Evolutionary conservation across 2,888 invertebrate species (phyloP), one percentile per base, ranked within the genome.

Genomic region (Diarsia brunnea): DNA sequence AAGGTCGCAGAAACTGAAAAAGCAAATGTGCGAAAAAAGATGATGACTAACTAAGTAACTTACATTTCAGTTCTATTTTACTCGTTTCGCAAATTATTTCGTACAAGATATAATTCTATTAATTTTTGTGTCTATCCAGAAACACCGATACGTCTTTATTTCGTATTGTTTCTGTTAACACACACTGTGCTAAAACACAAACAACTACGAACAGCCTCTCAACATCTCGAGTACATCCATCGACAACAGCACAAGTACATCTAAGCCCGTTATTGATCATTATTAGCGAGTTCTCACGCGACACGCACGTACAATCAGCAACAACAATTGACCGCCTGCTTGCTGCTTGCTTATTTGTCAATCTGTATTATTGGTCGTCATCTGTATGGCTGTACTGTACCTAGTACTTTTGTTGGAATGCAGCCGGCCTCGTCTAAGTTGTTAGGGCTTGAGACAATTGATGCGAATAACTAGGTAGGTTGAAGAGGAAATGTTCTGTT

Each of bases 301-400:
- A 82, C 86, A 85, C 86, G 85, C 87, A 87, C 74, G 78, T 79
- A 80, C 85, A 89, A 87, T 87, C 82, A 82, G 73, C 78, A 51
- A 19, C 71, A 49, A 69, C 83, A 84, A 86, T 83, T 87, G 85
- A 68, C 78, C 70, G 85, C 47, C 67, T 53, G 77, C 38, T 38
- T 38, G 38, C 38, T 38, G 38, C 73, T 73, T 67, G 77, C 73
- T 81, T 79, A 84, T 88, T 88, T 84, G 81, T 86, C 88, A 82
- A 87, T 88, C 81, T 85, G 71, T 77, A 73, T 81, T 85, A 79
- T 83, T 76, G 73, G 73, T 2, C 47, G 53, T 69, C 53, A 7
- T 61, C 31, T 78, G 43, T 71, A 24, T 38, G 61, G 27, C 1
- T 68, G 24, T 51, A 21, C 51, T 69, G 69, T 74, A 49, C 49